Percentiles rank a stretch among this genome's conserved stretches.
phyloP scores from a whole-genome alignment of 2,888 invertebrate species.

The Mycalesis mineus region DNA sequence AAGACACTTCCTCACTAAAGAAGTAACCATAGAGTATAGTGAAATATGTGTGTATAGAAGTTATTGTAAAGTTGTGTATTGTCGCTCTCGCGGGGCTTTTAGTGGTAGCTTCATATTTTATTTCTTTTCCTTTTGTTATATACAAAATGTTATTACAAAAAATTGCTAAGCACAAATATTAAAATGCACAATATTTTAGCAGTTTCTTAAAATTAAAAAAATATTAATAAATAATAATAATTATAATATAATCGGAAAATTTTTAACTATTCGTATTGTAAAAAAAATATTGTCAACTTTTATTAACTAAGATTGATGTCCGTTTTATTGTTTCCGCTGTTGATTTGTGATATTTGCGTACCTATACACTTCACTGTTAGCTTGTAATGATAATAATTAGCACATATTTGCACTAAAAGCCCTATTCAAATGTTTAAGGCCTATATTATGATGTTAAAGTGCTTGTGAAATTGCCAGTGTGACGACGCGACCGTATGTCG shows the following conservation, averaged over 20 bases:
- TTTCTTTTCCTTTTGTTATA: neutral
- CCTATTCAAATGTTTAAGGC: constrained; percentile 48
- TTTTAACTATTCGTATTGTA: neutral
- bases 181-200: constrained; percentile 26
- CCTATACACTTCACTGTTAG: constrained; percentile 1
- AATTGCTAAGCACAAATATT: constrained; percentile 22
- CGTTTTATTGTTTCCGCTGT: neutral
- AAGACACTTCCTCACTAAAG: constrained; percentile 67
- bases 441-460: constrained; percentile 41
- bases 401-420: constrained; percentile 43
- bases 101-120: constrained; percentile 35
- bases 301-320: neutral
- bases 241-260: neutral
- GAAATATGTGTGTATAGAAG: constrained; percentile 59
- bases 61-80: constrained; percentile 49
- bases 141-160: neutral
- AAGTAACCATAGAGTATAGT: constrained; percentile 55
- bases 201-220: neutral
- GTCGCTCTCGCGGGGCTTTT: constrained; percentile 46
- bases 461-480: constrained; percentile 53
- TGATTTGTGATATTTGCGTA: constrained; percentile 3
- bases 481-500: constrained; percentile 57
- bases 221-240: neutral
- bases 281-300: constrained; percentile 1
- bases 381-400: neutral